Conservation (phyloP, 1,140 invertebrate genomes). For the Argopecten irradians region DNA sequence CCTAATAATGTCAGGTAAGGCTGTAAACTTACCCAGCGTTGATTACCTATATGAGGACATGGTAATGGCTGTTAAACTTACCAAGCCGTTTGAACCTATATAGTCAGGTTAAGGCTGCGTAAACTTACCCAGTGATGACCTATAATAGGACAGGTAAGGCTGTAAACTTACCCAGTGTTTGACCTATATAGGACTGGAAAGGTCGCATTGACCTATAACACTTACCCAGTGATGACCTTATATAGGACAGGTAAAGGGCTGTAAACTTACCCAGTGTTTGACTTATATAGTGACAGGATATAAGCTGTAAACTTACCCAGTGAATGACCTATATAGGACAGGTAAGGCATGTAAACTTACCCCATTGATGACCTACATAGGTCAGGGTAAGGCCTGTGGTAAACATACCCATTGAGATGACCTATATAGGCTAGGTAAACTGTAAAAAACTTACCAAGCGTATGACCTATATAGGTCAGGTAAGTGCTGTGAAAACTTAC, state of each 20-base stretch:
- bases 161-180: not conserved
- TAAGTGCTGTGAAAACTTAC: not conserved
- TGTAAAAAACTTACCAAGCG: not conserved
- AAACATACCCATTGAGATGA: not conserved
- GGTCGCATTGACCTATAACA: too few relatives aligned
- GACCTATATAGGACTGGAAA: too few relatives aligned
- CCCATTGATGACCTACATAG: not conserved
- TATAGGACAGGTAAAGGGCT: too few relatives aligned
- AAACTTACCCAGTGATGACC: not conserved
- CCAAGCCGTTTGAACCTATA: not conserved
- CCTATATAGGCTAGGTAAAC: too few relatives aligned
- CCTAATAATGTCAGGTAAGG: not conserved
- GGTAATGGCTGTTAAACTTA: too few relatives aligned
- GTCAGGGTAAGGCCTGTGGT: too few relatives aligned
- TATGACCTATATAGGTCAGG: too few relatives aligned
- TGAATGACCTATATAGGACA: conserved; percentile 11
- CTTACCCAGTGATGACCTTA: not conserved
- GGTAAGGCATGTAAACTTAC: not conserved
- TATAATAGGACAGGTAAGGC: too few relatives aligned
- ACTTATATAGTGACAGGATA: too few relatives aligned
- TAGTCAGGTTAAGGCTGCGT: too few relatives aligned
- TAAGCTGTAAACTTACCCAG: conserved; percentile 24
- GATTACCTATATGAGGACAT: not conserved
- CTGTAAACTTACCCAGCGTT: not conserved
- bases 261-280: not conserved